phyloP scores from a whole-genome alignment of 2,888 invertebrate species.

The Sarcophaga carnaria region DNA sequence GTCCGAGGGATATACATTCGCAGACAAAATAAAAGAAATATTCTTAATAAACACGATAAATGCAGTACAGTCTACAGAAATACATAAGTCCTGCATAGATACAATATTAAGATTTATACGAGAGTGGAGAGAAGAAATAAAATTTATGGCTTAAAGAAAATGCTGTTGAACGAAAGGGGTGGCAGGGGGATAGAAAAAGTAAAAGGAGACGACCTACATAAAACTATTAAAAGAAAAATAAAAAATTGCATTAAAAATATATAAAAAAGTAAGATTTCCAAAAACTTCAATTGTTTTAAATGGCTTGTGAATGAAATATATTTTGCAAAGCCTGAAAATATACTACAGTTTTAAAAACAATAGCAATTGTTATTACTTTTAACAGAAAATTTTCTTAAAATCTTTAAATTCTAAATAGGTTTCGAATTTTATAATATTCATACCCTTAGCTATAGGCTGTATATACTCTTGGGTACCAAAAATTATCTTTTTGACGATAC shows the following conservation, averaged over 20 bases:
- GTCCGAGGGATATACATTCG: constrained; percentile 8
- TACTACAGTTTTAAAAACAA: constrained; percentile 6
- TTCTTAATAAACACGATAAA: constrained; percentile 66
- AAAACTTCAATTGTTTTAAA: constrained; percentile 57
- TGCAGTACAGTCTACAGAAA: constrained; percentile 50
- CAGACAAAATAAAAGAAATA: constrained; percentile 37
- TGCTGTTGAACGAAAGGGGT: not conserved
- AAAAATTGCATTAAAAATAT: constrained; percentile 14
- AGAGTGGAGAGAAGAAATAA: constrained; percentile 16
- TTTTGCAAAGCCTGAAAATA: constrained; percentile 5
- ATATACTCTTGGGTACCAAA: no score
- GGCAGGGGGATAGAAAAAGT: not conserved
- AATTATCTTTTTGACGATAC: fast-evolving
- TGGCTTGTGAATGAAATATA: not conserved
- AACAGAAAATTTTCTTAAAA: not conserved
- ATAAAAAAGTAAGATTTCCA: constrained; percentile 10
- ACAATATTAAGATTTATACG: constrained; percentile 67
- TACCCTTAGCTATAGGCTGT: no score
- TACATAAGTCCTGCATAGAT: constrained; percentile 23
- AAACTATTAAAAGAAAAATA: constrained; percentile 23
- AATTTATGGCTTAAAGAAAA: constrained; percentile 60
- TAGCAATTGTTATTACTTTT: not conserved
- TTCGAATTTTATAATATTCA: no score
- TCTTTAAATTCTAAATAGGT: no score
- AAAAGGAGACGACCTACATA: not conserved